These are phyloP conservation scores for Delia radicum DNA, from an alignment of 1,140 invertebrate genomes.

Conservation along the genomic window DNA sequence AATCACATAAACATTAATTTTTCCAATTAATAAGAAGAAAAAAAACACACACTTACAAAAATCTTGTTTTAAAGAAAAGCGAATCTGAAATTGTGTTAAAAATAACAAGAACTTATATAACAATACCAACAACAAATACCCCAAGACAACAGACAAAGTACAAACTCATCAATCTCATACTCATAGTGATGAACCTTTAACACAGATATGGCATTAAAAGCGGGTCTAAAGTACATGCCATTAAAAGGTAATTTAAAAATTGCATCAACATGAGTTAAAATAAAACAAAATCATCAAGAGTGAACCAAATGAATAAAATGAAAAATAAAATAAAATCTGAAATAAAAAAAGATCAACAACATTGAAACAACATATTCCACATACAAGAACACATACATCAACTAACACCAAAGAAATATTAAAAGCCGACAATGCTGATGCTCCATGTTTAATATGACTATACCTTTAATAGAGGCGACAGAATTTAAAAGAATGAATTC, in stretches of 20 bases:
- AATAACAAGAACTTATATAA: not conserved
- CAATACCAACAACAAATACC: not conserved
- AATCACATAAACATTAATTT: not conserved
- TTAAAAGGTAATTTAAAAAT: conserved; percentile 24
- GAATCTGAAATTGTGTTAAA: conserved; percentile 7
- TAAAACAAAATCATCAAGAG: not conserved
- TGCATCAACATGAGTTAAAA: conserved; percentile 16
- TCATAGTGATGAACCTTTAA: conserved; percentile 18
- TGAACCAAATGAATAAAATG: not conserved
- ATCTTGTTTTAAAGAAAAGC: conserved; percentile 22
- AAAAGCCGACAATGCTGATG: not conserved
- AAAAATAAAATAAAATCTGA: too few relatives aligned
- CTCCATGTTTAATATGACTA: too few relatives aligned
- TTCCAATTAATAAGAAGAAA: conserved; percentile 11
- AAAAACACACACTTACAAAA: not conserved
- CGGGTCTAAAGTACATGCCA: not conserved
- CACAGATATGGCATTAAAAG: conserved; percentile 14
- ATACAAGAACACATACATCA: not conserved
- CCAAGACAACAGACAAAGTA: not conserved
- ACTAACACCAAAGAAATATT: not conserved
- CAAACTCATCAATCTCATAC: conserved; percentile 7
- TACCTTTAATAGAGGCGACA: too few relatives aligned
- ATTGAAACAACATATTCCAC: conserved; percentile 1
- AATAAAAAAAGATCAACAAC: not conserved
- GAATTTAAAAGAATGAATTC: not conserved